Evolutionary conservation across 2,797 vertebrate genomes (phyloP).

Genomic region (Zalophus californianus): DNA sequence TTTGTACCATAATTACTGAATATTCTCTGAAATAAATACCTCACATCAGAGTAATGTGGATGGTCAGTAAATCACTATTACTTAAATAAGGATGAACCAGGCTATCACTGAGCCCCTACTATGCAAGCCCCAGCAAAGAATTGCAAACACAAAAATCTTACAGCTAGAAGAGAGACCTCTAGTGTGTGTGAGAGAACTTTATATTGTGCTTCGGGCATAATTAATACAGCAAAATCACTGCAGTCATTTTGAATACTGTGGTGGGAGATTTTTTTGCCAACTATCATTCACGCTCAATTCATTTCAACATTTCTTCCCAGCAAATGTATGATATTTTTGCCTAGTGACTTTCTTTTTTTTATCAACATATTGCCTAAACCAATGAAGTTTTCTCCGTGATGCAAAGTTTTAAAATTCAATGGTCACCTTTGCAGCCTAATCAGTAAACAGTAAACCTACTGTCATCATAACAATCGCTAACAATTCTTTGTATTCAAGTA

Average conservation of each 20-base stretch:
- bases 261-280: conserved; percentile 77
- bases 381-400: conserved; percentile 55
- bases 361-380: neutral
- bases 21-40: neutral
- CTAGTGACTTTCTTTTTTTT: conserved; percentile 43
- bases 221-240: conserved; percentile 86
- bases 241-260: conserved; percentile 83
- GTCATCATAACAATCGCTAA: conserved; percentile 4
- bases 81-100: neutral
- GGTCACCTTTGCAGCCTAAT: conserved; percentile 67
- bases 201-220: conserved; percentile 81
- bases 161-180: conserved; percentile 90
- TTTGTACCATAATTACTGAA: neutral
- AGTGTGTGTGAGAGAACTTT: conserved; percentile 85
- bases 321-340: conserved; percentile 49
- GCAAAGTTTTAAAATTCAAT: conserved; percentile 72
- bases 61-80: neutral
- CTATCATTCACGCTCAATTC: conserved; percentile 60
- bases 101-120: neutral
- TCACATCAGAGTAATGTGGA: neutral
- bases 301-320: conserved; percentile 74
- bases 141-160: conserved; percentile 70
- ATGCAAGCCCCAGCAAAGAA: conserved; percentile 62
- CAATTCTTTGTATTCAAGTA: conserved; percentile 37
- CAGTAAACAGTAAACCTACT: conserved; percentile 37